Percentiles rank a stretch among this genome's conserved stretches.
phyloP scores from a whole-genome alignment of 1,140 invertebrate species.

The Heliconius eleuchia region DNA sequence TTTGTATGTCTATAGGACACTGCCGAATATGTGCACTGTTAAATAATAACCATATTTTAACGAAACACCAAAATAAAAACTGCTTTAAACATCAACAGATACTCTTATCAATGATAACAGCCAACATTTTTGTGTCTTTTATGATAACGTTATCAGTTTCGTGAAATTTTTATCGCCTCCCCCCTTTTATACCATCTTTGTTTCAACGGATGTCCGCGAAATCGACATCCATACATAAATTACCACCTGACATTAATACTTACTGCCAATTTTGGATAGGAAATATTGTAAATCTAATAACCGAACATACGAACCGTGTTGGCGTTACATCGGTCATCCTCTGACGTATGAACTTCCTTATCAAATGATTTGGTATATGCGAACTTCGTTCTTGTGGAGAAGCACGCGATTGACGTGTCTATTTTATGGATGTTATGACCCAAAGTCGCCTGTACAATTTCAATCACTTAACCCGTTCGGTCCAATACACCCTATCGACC shows the following conservation, averaged over 20 bases:
- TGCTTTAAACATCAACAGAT: background rate
- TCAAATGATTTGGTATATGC: slow-evolving; percentile 47
- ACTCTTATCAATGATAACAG: slow-evolving; percentile 2
- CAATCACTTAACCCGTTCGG: slow-evolving; percentile 18
- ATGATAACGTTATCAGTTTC: slow-evolving; percentile 5
- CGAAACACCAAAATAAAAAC: background rate
- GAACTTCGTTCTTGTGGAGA: slow-evolving; percentile 23
- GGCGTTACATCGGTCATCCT: slow-evolving; percentile 38
- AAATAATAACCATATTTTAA: background rate
- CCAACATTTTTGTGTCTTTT: background rate
- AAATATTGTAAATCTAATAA: slow-evolving; percentile 36
- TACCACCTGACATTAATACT: slow-evolving; percentile 6
- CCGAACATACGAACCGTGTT: slow-evolving; percentile 18
- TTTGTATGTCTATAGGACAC: background rate
- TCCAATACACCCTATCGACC: slow-evolving; percentile 41
- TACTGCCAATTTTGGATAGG: slow-evolving; percentile 14
- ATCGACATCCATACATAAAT: slow-evolving; percentile 6
- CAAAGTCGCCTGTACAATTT: slow-evolving; percentile 35
- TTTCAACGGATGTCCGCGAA: slow-evolving; percentile 10
- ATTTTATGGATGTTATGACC: background rate
- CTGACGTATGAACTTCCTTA: slow-evolving; percentile 55
- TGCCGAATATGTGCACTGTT: background rate
- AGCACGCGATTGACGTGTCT: slow-evolving; percentile 34
- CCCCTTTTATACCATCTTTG: background rate
- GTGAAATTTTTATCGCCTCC: background rate